phyloP scores from a whole-genome alignment of 35 echinoderm and acorn worm genomes.

The Apostichopus japonicus region DNA sequence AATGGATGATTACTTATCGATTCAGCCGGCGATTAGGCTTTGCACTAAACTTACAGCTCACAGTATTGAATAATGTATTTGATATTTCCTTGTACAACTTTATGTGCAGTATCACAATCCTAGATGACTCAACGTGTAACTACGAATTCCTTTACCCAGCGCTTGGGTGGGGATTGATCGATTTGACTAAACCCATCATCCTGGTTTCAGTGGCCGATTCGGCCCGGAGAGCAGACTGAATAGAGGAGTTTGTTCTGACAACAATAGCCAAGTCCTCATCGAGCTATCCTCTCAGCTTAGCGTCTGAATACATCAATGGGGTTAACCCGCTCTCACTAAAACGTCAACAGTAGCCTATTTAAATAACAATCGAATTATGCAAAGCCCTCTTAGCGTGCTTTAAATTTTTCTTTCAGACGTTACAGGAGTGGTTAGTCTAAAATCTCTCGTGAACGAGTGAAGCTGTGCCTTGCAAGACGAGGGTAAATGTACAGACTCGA shows the following conservation, averaged over 20 bases:
- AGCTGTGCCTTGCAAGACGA: neutral
- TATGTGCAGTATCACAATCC: neutral
- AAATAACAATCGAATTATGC: conserved; percentile 38
- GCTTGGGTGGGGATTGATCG: neutral
- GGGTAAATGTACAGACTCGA: neutral
- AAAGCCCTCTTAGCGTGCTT: conserved; percentile 42
- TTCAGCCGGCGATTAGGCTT: too few relatives aligned
- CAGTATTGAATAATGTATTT: too few relatives aligned
- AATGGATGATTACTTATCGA: too few relatives aligned
- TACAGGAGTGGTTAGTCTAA: conserved; percentile 29
- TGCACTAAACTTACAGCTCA: too few relatives aligned
- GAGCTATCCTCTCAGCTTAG: neutral
- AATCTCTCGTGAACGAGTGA: neutral
- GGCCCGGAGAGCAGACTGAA: conserved; percentile 8
- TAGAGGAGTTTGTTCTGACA: neutral
- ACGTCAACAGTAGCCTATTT: neutral
- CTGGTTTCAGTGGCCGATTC: conserved; percentile 16
- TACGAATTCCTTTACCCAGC: neutral
- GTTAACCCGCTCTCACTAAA: neutral
- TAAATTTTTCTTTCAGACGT: neutral
- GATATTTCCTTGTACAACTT: neutral
- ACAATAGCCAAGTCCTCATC: conserved; percentile 10
- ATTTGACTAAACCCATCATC: neutral
- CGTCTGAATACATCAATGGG: neutral
- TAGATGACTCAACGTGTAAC: neutral